Evolutionary conservation across 2,113 vertebrate species (phyloP).

Genomic region (Myotis davidii): DNA sequence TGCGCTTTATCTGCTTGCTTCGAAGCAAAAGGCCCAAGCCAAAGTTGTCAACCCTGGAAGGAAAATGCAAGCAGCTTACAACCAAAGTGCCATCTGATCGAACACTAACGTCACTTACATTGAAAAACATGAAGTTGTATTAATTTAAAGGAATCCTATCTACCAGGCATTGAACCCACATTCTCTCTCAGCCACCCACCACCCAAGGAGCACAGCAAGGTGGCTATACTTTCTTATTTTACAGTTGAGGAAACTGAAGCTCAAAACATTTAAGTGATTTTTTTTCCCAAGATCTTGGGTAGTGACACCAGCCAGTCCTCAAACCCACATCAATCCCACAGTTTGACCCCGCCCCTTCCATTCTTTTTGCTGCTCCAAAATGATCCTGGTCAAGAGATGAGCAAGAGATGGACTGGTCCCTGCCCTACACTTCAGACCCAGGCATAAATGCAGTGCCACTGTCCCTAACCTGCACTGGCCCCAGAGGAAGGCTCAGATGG

Average conservation of each 20-base stretch:
- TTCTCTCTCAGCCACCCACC: neutral
- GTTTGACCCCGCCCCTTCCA: neutral
- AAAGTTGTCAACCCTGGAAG: slow-evolving; percentile 94
- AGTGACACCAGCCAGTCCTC: neutral
- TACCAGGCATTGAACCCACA: neutral
- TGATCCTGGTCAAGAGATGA: neutral
- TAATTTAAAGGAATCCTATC: neutral
- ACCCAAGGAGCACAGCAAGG: neutral
- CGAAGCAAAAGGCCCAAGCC: slow-evolving; percentile 95
- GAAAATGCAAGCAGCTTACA: slow-evolving; percentile 55
- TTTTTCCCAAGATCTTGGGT: neutral
- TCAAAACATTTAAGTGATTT: neutral
- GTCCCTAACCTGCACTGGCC: neutral
- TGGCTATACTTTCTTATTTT: neutral
- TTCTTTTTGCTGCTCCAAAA: neutral
- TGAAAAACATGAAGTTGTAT: neutral
- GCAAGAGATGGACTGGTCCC: neutral
- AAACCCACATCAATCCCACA: neutral
- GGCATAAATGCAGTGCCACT: neutral
- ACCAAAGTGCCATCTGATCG: neutral
- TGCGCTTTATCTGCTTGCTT: slow-evolving; percentile 97
- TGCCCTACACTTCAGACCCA: neutral
- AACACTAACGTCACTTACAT: neutral
- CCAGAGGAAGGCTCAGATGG: neutral
- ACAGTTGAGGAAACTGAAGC: neutral